Base-by-base conservation (phyloP, 2,888 invertebrate species). In the Timandra comae region DNA sequence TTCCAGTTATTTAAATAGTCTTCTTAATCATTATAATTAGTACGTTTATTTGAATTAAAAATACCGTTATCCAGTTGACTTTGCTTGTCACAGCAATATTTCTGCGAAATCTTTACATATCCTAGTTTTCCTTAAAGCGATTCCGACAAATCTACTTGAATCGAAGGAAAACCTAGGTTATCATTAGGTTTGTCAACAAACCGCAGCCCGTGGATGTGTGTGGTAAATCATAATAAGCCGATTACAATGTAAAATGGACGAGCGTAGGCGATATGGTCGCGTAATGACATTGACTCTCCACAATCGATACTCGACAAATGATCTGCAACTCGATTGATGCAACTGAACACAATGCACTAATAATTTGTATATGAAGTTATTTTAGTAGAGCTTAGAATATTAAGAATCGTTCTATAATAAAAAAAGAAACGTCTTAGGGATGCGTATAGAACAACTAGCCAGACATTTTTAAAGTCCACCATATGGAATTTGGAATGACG, bases 221-320 rank as follows among this genome's bases (percentile, higher is more conserved):
- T 62, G 73, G 74, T 74, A 73, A 67, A 72, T 70, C 77, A 65
- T 70, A 77, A 76, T 81, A 80, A 79, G 75, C 76, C 70, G 79
- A 81, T 84, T 82, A 78, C 72, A 66, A 70, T 73, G 73, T 67
- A 74, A 70, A 64, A 3, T 62, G 69, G 70, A 58, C 61, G 63
- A 29, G 69, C 63, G 79, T 80, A 65, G 81, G 81, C 65, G 77
- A 58, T 11, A 44, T 46, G 53, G 48, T 55, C 56, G 49, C 49
- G 53, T 69, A 72, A 70, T 69, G 67, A 67, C 64, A 62, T 58
- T 60, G 64, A 61, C 46, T 60, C 60, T 61, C 51, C 46, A 13
- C 8, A 27, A 27, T 63, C 65, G 68, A 74, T 76, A 70, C 68
- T 71, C 65, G 65, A 70, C 65, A 67, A 75, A 72, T 65, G 69